Base-by-base conservation (phyloP, 37 sponge, comb jelly and placozoan genomes). In the Cladorhizidae sp. region DNA sequence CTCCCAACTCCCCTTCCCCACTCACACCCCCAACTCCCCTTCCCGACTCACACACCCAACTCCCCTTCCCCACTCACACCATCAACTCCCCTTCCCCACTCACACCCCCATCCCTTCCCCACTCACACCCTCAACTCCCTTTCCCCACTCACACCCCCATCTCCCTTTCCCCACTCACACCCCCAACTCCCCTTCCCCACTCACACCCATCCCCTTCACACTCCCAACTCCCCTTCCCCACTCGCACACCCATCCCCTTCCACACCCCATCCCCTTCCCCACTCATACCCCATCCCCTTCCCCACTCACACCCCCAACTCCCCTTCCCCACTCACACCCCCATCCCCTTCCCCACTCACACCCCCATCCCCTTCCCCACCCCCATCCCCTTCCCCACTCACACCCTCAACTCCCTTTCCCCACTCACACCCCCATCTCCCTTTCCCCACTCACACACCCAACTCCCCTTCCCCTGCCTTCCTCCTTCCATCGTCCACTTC, bases 361-460 rank as follows among this genome's bases (percentile, higher is more conserved):
- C 70, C 36, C 65, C 14, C 80, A 35, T 55, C 22, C 70, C 15
- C 70, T 41, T n/a, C n/a, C n/a, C n/a, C n/a, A n/a, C n/a, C n/a
- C n/a, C n/a, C n/a, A n/a, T n/a, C n/a, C n/a, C n/a, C n/a, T n/a
- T n/a, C n/a, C n/a, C n/a, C n/a, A n/a, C n/a, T n/a, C n/a, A n/a
- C n/a, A n/a, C n/a, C n/a, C n/a, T n/a, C n/a, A n/a, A n/a, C n/a
- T 32, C 32, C 26, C 5, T 6, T 18, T 15, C 12, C 17, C 55
- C 17, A 17, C 55, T 54, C 11, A 23, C 69, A 36, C 8, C 6
- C 3, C 39, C 65, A 23, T 12, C 28, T 9, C 20, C 22, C 65
- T 25, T 64, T 25, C 65, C 20, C 28, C 65, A 15, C 40, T 67
- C 39, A 5, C 9, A 40, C 74, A 32, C 36, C 25, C 36, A 36